Percentiles rank a stretch among this genome's conserved stretches.
phyloP scores from a whole-genome alignment of 1,140 invertebrate species.

The Sinonovacula constricta region DNA sequence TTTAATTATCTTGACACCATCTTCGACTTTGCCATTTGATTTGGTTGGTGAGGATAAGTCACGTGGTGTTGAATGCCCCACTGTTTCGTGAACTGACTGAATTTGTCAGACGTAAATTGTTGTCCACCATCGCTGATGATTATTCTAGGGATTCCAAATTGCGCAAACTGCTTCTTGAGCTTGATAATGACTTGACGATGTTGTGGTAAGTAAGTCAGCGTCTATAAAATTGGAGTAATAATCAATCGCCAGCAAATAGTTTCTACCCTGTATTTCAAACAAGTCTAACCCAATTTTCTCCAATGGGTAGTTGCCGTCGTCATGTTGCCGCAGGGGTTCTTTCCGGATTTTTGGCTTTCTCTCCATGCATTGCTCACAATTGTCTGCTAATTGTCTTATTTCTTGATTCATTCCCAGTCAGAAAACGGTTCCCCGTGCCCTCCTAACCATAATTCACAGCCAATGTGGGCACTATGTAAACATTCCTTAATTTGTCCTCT shows the following conservation, averaged over 20 bases:
- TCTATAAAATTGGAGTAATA: constrained; percentile 72
- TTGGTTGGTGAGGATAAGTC: constrained; percentile 38
- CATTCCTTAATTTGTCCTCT: constrained; percentile 62
- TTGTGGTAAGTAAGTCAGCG: constrained; percentile 67
- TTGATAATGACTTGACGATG: constrained; percentile 47
- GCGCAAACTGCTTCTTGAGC: constrained; percentile 58
- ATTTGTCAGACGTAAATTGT: constrained; percentile 55
- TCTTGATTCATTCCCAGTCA: constrained; percentile 63
- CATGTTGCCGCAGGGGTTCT: constrained; percentile 50
- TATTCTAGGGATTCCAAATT: constrained; percentile 54
- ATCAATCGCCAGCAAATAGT: constrained; percentile 62
- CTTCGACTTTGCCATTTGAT: constrained; percentile 59
- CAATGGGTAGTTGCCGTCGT: constrained; percentile 50
- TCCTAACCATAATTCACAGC: constrained; percentile 54
- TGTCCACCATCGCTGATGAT: constrained; percentile 58
- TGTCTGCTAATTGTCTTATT: constrained; percentile 53
- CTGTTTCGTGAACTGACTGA: constrained; percentile 26
- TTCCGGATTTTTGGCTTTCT: constrained; percentile 39
- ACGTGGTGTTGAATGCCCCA: constrained; percentile 46
- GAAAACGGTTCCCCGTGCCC: constrained; percentile 56
- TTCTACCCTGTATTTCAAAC: constrained; percentile 47
- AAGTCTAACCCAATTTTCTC: constrained; percentile 60
- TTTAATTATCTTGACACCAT: constrained; percentile 57
- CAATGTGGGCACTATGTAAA: constrained; percentile 70
- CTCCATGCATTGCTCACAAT: constrained; percentile 53